Evolutionary conservation across 2,888 invertebrate genomes (phyloP).

Genomic region (Dysmachus trigonus): DNA sequence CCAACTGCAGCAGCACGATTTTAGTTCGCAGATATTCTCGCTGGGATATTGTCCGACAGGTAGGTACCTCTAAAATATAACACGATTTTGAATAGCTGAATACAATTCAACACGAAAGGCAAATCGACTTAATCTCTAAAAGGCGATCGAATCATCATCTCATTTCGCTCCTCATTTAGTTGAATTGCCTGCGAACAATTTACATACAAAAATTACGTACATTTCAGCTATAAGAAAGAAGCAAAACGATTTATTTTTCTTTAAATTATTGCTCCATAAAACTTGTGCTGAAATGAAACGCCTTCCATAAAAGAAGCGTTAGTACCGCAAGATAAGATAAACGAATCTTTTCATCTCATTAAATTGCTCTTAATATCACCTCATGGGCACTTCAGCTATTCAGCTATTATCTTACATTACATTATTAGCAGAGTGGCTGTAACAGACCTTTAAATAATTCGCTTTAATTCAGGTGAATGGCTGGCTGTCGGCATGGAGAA

Average conservation of each 20-base stretch:
- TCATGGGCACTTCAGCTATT: no score
- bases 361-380: no score
- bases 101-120: no score
- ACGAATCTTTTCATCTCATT: no score
- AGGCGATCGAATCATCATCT: no score
- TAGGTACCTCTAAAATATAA: constrained; percentile 54
- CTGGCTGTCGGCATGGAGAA: constrained; percentile 98
- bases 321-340: no score
- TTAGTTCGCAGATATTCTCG: constrained; percentile 88
- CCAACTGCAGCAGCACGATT: constrained; percentile 94
- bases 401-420: background rate
- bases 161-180: background rate
- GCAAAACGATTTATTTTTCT: no score
- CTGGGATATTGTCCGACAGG: constrained; percentile 92
- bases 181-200: background rate
- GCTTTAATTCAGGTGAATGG: constrained; percentile 78
- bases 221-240: background rate
- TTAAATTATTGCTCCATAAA: no score
- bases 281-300: no score
- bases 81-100: background rate
- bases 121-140: no score
- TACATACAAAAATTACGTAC: background rate
- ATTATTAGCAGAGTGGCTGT: background rate
- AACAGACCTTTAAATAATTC: background rate
- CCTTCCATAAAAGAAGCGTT: no score